phyloP scores from a whole-genome alignment of 2,888 invertebrate genomes.

The Hemistola chrysoprasaria region DNA sequence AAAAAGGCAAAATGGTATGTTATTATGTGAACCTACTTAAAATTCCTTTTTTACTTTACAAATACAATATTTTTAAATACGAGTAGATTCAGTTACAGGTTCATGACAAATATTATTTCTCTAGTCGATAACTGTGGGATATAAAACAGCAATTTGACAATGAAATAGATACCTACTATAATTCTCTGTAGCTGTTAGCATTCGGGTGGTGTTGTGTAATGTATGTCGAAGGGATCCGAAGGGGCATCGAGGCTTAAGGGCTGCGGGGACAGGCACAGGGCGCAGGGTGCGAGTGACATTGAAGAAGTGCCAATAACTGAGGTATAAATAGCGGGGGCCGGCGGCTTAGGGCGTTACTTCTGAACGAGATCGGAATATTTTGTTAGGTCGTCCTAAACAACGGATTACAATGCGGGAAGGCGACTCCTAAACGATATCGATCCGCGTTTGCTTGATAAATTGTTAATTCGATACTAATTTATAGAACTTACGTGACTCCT shows the following conservation, averaged over 20 bases:
- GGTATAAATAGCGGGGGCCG: constrained; percentile 80
- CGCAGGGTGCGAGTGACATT: constrained; percentile 83
- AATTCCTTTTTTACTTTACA: too few relatives aligned
- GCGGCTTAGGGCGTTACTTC: constrained; percentile 74
- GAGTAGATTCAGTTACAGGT: too few relatives aligned
- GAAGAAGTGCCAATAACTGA: constrained; percentile 83
- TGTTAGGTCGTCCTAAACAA: constrained; percentile 73
- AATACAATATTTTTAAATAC: too few relatives aligned
- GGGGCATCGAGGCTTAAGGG: constrained; percentile 61
- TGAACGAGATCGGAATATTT: constrained; percentile 81
- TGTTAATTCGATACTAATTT: constrained; percentile 59
- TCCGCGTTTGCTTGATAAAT: constrained; percentile 66
- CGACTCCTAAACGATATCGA: constrained; percentile 59
- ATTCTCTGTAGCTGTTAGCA: constrained; percentile 73
- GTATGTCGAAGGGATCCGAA: constrained; percentile 64
- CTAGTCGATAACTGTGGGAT: too few relatives aligned
- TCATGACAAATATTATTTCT: too few relatives aligned
- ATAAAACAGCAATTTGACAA: constrained; percentile 67
- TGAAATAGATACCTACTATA: constrained; percentile 80
- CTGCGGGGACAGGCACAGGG: constrained; percentile 72
- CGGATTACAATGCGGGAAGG: constrained; percentile 77
- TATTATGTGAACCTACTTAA: too few relatives aligned
- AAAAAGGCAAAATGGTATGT: too few relatives aligned
- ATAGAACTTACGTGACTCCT: constrained; percentile 50
- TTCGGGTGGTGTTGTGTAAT: constrained; percentile 74